Base-by-base conservation (phyloP, 2,888 invertebrate genomes). In the Odontomyia ornata region DNA sequence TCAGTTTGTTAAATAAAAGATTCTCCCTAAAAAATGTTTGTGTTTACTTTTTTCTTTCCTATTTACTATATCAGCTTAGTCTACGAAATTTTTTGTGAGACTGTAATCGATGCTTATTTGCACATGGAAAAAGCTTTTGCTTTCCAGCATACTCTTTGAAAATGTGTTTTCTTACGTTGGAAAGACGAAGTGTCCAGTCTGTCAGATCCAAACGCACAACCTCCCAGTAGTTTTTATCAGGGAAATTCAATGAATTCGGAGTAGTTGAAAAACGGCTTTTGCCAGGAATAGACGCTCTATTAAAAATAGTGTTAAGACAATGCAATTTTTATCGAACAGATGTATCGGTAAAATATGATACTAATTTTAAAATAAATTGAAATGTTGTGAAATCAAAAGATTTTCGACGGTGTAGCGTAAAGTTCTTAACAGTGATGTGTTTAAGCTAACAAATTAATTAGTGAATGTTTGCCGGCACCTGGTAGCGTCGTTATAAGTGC, bases 91-190 rank as follows among this genome's bases (percentile, higher is more conserved):
- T 1, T 11, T 3, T 2, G 1, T 18, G 28, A 3, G 25, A 60
- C 11, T 60, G 57, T 60, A 11, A 65, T n/a, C 18, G 7, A 65
- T 7, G 36, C 65, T 36, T 65, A 36, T 13, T 65, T 27, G 21
- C n/a, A 18, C 65, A 65, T 65, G 36, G 25, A 25, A 13, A 65
- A 65, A 65, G 65, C 65, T 65, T 65, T 62, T 36, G 36, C 5
- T 9, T 65, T 65, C 65, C 65, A 65, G 65, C 36, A n/a, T 65
- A n/a, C 1, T 36, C 15, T 27, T 21, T 9, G 36, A 36, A n/a
- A 36, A 36, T 36, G 36, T 36, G 36, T 36, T 62, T 27, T 62
- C n/a, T n/a, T 62, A 27, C 13, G 62, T 15, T 27, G 62, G 62
- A 25, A 62, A 62, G 27, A 27, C n/a, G 62, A 25, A 15, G 27